phyloP scores from a whole-genome alignment of 2,113 vertebrate genomes.

The Corvus cornix region DNA sequence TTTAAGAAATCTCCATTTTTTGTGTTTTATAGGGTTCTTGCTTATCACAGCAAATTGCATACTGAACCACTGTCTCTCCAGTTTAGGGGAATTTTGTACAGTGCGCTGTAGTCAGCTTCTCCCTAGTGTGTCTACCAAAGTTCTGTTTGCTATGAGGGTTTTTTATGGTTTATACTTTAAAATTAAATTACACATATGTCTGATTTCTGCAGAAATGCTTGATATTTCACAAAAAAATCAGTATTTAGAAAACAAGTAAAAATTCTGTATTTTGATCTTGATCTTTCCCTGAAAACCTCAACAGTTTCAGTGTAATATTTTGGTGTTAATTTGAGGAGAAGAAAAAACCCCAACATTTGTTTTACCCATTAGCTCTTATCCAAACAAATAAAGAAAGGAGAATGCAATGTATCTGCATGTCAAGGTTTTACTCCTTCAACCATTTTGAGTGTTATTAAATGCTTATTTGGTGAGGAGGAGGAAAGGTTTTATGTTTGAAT shows the following conservation, averaged over 20 bases:
- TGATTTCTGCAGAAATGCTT: neutral
- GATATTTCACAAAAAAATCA: neutral
- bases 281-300: neutral
- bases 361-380: neutral
- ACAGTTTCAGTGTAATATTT: neutral
- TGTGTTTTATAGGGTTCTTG: neutral
- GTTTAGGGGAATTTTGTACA: neutral
- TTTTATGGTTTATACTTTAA: neutral
- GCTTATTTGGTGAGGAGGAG: neutral
- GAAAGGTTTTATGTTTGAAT: neutral
- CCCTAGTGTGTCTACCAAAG: neutral
- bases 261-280: neutral
- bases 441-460: neutral
- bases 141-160: neutral
- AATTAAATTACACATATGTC: neutral
- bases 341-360: fast-evolving
- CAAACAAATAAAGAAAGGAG: neutral
- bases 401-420: neutral
- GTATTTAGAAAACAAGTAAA: neutral
- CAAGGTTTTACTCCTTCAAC: neutral
- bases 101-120: neutral
- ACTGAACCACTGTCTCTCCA: neutral
- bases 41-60: neutral
- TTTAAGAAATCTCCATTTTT: neutral
- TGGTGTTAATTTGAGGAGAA: neutral